These are phyloP conservation scores for Actinostola sp. DNA, from an alignment of 92 coral and sea anemone species.

Conservation along the genomic window DNA sequence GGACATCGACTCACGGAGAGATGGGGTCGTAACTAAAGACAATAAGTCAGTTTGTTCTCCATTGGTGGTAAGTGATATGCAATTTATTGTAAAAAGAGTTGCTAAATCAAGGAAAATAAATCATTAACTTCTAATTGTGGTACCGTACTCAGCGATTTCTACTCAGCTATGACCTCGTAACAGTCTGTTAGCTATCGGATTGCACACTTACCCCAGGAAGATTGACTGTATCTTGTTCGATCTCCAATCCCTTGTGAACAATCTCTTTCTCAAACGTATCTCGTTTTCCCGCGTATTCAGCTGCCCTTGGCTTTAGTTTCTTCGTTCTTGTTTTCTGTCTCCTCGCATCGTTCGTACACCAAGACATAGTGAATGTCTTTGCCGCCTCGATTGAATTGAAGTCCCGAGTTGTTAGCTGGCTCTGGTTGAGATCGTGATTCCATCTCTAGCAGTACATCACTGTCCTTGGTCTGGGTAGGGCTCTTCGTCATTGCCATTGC, in stretches of 20 bases:
- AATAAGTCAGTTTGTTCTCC: no score
- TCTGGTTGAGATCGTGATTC: constrained; percentile 15
- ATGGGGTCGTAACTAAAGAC: no score
- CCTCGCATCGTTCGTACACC: constrained; percentile 62
- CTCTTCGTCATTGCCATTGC: constrained; percentile 41
- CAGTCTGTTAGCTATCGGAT: neutral
- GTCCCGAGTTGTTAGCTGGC: constrained; percentile 14
- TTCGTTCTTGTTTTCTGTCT: constrained; percentile 63
- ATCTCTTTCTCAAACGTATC: constrained; percentile 65
- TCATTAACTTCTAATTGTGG: no score
- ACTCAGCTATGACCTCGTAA: no score
- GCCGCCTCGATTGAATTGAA: constrained; percentile 30
- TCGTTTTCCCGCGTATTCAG: constrained; percentile 48
- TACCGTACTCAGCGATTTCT: no score
- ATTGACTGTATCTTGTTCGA: constrained; percentile 45
- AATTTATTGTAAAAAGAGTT: no score
- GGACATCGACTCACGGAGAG: no score
- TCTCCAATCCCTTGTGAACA: constrained; percentile 40
- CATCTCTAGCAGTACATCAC: constrained; percentile 56
- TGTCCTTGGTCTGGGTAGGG: constrained; percentile 34
- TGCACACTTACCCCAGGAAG: constrained; percentile 49
- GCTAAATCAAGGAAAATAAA: no score
- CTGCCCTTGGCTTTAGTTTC: constrained; percentile 41
- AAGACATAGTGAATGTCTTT: constrained; percentile 71
- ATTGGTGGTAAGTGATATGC: no score